Base-by-base conservation (phyloP, 2,797 vertebrate species). In the Bucorvus abyssinicus region DNA sequence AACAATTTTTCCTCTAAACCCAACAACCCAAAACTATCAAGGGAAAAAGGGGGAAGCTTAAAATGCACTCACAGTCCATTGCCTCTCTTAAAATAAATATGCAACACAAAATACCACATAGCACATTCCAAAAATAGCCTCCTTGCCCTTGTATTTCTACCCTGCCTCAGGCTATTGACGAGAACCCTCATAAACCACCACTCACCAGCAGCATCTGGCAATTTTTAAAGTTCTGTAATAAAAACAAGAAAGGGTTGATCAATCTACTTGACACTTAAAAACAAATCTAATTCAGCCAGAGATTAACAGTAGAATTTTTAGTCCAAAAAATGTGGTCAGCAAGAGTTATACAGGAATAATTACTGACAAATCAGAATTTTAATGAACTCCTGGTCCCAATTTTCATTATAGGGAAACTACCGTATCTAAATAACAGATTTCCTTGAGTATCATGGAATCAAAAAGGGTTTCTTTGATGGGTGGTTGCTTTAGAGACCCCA, bases 221-320 rank as follows among this genome's bases (percentile, higher is more conserved):
- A 59, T 55, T 93, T 87, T 81, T 88, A 76, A 49, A 67, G 55
- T 15, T 86, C 82, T 73, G n/a, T 60, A 78, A 88, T 78, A 55
- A 77, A 90, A 94, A 44, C 29, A 88, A 86, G 9, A 76, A 83
- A 27, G 9, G 15, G 4, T 63, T 79, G 68, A 84, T 93, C 79
- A 78, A 78, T 84, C 91, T 88, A 76, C 63, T 76, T 94, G 87
- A 76, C 61, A 82, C 18, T 88, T 69, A 22, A 75, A 96, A 93
- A 92, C 61, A 90, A 78, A 96, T 77, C 36, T 53, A 42, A 59
- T 68, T 61, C 32, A 70, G 9, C 8, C 36, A 64, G 32, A 36
- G 29, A 92, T 84, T 78, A 94, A 55, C 11, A 27, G 67, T 16
- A 92, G 24, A 69, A 88, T 49, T 76, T 65, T 73, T 49, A 63